Evolutionary conservation across 2,888 invertebrate genomes (phyloP).

Genomic region (Calameuta idolon): DNA sequence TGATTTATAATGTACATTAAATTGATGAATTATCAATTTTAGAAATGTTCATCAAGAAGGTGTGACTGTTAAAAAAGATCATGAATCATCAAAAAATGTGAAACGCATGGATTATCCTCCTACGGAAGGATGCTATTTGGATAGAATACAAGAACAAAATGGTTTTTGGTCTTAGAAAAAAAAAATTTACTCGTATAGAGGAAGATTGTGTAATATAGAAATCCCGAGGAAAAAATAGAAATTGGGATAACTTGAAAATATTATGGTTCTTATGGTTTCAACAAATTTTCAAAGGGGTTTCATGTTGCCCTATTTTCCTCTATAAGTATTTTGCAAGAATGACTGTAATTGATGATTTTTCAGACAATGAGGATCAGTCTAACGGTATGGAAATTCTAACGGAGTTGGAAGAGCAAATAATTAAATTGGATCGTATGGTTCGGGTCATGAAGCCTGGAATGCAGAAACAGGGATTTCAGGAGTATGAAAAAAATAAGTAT

Average conservation of each 20-base stretch:
- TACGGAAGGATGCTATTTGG: not conserved
- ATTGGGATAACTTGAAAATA: not conserved
- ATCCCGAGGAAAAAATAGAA: not conserved
- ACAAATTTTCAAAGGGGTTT: not conserved
- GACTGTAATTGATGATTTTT: not conserved
- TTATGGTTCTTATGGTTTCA: not conserved
- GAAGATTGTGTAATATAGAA: too few species aligned
- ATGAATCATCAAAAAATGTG: not conserved
- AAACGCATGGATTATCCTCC: not conserved
- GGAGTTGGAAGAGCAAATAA: constrained; percentile 22
- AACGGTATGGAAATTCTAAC: constrained; percentile 15
- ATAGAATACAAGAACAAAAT: not conserved
- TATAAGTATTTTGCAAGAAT: not conserved
- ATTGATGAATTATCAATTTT: not conserved
- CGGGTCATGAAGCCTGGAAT: constrained; percentile 20
- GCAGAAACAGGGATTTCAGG: constrained; percentile 11
- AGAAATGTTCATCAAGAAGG: not conserved
- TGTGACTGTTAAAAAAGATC: not conserved
- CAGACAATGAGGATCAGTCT: not conserved
- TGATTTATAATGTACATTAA: not conserved
- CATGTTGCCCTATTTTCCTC: not conserved
- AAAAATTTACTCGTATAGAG: too few species aligned
- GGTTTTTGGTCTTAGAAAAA: not conserved
- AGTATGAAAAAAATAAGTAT: constrained; percentile 12
- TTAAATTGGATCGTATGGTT: constrained; percentile 28